Conservation (phyloP, 37 sponge, comb jelly and placozoan genomes). For the Diacarnus erythraeanus region DNA sequence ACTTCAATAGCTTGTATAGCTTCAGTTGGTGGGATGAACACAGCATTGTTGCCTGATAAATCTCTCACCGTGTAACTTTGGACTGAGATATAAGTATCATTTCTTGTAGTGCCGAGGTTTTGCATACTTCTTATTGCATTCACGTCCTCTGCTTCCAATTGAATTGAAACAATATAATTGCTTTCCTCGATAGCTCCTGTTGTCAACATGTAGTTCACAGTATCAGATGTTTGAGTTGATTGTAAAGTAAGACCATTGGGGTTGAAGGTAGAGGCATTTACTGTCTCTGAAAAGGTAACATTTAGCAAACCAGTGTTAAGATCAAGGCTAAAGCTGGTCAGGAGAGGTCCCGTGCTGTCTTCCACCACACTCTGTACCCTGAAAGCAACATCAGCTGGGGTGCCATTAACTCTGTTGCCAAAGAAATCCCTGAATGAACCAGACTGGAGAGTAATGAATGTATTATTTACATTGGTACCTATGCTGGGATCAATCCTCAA, state of each 20-base stretch:
- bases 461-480: slow-evolving; percentile 55
- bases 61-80: slow-evolving; percentile 40
- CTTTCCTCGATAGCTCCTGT: slow-evolving; percentile 13
- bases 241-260: slow-evolving; percentile 50
- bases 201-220: slow-evolving; percentile 51
- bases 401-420: slow-evolving; percentile 39
- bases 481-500: slow-evolving; percentile 38
- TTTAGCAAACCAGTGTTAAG: slow-evolving; percentile 68
- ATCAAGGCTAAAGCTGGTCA: slow-evolving; percentile 63
- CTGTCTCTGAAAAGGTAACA: slow-evolving; percentile 83
- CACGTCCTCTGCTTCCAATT: slow-evolving; percentile 51
- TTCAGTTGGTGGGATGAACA: slow-evolving; percentile 14
- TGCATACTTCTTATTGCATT: slow-evolving; percentile 54
- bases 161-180: slow-evolving; percentile 53
- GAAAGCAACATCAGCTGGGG: slow-evolving; percentile 24
- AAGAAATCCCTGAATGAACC: slow-evolving; percentile 70
- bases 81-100: slow-evolving; percentile 72
- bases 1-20: slow-evolving; percentile 53
- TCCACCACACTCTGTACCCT: slow-evolving; percentile 18
- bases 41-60: slow-evolving; percentile 39
- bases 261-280: slow-evolving; percentile 65
- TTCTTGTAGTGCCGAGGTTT: slow-evolving; percentile 36
- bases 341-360: slow-evolving; percentile 61
- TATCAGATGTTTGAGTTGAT: not conserved
- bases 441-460: slow-evolving; percentile 51